Conservation (phyloP, 2,113 vertebrate genomes). For the Sander vitreus region DNA sequence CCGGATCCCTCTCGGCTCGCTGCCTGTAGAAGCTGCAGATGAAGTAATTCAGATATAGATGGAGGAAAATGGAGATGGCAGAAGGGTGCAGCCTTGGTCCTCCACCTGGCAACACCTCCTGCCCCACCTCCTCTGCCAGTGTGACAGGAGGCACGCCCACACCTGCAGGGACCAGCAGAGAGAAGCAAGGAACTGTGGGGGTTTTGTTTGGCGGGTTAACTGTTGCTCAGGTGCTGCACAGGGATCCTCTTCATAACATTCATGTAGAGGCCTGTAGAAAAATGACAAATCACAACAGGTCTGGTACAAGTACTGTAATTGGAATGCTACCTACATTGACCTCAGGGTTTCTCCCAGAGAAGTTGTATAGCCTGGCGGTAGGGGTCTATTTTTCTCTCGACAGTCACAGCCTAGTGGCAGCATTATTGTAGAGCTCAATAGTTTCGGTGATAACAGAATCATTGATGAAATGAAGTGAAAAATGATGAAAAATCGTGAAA, state of each 20-base stretch:
- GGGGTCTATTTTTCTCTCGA: no score
- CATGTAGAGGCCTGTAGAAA: constrained; percentile 46
- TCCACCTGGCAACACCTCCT: constrained; percentile 57
- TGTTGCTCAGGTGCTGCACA: constrained; percentile 11
- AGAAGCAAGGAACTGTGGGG: constrained; percentile 12
- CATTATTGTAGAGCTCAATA: no score
- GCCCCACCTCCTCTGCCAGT: constrained; percentile 70
- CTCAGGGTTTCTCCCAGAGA: no score
- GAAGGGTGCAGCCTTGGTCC: constrained; percentile 47
- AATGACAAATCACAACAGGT: constrained; percentile 14
- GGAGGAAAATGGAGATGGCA: constrained; percentile 38
- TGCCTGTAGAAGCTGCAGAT: constrained; percentile 7
- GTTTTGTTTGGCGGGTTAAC: constrained; percentile 26
- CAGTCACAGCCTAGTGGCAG: no score
- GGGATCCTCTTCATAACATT: constrained; percentile 28
- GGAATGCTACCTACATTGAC: not conserved
- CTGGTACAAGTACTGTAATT: not conserved
- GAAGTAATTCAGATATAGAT: not conserved
- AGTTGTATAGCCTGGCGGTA: no score
- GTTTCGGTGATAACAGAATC: no score
- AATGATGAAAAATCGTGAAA: no score
- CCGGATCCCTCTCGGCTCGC: not conserved
- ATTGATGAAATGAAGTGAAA: no score
- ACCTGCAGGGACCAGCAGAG: constrained; percentile 18
- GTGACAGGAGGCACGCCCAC: constrained; percentile 55